Evolutionary conservation across 2,113 vertebrate genomes (phyloP).

Genomic region (Ornithorhynchus anatinus): DNA sequence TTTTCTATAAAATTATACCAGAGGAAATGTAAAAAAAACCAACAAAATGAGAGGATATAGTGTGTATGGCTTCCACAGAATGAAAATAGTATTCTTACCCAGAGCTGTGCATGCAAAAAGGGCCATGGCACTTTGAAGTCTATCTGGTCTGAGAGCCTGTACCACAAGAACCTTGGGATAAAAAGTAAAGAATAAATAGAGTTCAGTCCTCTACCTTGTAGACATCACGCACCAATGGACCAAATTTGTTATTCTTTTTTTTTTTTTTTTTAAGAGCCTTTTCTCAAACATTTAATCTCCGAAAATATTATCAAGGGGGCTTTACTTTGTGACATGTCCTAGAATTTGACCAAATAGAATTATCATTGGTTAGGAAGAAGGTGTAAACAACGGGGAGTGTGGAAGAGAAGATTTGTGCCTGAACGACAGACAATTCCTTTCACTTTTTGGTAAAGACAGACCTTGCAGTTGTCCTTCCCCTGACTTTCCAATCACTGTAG

Average conservation of each 20-base stretch:
- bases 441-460: no score
- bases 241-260: neutral
- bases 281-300: no score
- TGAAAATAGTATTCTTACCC: constrained; percentile 73
- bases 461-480: no score
- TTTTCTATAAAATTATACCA: neutral
- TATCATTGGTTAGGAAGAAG: no score
- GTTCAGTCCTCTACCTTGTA: neutral
- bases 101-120: constrained; percentile 85
- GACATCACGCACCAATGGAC: neutral
- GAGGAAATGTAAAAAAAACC: neutral
- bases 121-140: constrained; percentile 90
- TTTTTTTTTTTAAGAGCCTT: no score
- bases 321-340: no score
- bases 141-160: constrained; percentile 90
- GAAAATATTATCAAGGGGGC: no score
- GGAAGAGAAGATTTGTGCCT: no score
- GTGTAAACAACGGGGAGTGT: no score
- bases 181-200: constrained; percentile 24
- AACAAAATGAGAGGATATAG: neutral
- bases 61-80: neutral
- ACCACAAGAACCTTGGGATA: constrained; percentile 84
- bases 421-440: no score
- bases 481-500: no score
- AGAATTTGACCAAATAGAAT: no score